Base-by-base conservation (phyloP, 2,113 vertebrate species). In the Caretta caretta region DNA sequence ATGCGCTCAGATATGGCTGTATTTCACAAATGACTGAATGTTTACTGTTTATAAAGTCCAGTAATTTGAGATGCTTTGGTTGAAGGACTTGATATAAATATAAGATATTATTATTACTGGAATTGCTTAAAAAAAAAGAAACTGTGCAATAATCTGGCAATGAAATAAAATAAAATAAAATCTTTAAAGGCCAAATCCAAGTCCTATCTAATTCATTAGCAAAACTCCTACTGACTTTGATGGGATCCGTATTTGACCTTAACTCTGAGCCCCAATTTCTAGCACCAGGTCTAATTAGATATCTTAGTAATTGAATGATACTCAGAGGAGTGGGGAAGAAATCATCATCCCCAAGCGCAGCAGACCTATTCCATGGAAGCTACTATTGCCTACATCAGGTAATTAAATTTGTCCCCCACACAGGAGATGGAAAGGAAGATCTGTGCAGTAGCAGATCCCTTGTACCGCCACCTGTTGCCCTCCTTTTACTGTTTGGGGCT, bases 51-150 rank as follows among this genome's bases (percentile, higher is more conserved):
- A 78, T 5, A 24, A 29, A 94, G 16, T 83, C 22, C 9, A 79
- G 53, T 35, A 91, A 95, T 87, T 48, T 90, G 10, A 16, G 27
- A 90, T 83, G 82, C 48, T 95, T 85, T 94, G 42, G 80, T 10
- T 69, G 42, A 93, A 97, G 75, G 25, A 89, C 59, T 92, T 0
- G 3, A 81, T 69, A 17, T 69, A 93, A 89, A 76, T 83, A 51
- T 25, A 90, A 92, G 16, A 16, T 10, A 88, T 51, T 92, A 87
- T 90, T 13, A 88, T 92, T 86, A 82, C 0, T 57, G 14, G 10
- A 92, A 92, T 54, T 89, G 48, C 27, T 59, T 19, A 85, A 96
- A 48, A 76, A 76, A 22, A 76, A 93, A 88, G 72, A 54, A 35
- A 84, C 8, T 94, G 90, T 19, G 48, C 10, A 93, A 69, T 50